A percentile compares a stretch with the other conserved stretches of the same genome.
Conservation (phyloP, 2,888 invertebrate genomes). For the Diplazon laetatorius region DNA sequence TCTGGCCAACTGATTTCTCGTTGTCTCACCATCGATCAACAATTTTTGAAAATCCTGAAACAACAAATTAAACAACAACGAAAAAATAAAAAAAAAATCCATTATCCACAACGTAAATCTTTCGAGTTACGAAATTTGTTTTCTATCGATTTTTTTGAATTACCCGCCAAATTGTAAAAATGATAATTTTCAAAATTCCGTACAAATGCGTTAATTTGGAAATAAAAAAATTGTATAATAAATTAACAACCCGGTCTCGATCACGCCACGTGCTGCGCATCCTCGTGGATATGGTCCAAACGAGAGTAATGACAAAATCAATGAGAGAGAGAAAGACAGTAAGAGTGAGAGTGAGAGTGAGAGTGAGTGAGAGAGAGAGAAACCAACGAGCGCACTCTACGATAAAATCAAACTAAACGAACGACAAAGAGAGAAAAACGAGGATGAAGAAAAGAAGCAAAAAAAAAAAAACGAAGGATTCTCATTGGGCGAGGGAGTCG, state of each 20-base stretch:
- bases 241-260: slow-evolving; percentile 71
- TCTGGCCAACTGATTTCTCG: slow-evolving; percentile 61
- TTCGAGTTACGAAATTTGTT: too few relatives aligned
- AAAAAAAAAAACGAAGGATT: too few relatives aligned
- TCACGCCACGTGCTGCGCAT: slow-evolving; percentile 76
- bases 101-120: too few relatives aligned
- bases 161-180: slow-evolving; percentile 14
- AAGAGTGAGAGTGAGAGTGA: neutral
- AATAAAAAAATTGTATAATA: slow-evolving; percentile 20
- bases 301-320: slow-evolving; percentile 16
- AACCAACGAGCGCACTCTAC: too few relatives aligned
- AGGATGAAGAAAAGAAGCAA: too few relatives aligned
- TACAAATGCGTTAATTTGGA: neutral
- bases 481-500: too few relatives aligned
- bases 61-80: slow-evolving; percentile 1
- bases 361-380: too few relatives aligned
- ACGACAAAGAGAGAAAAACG: neutral
- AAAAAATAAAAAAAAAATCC: slow-evolving; percentile 26
- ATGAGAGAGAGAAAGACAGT: slow-evolving; percentile 28
- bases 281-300: slow-evolving; percentile 28
- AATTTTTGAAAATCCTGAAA: slow-evolving; percentile 73
- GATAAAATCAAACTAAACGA: too few relatives aligned
- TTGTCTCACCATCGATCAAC: slow-evolving; percentile 73
- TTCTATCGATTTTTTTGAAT: too few relatives aligned
- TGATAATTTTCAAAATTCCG: neutral